Percentiles rank a stretch among this genome's conserved stretches.
Conservation (phyloP, 2,888 invertebrate genomes). For the Geophilus truncorum region DNA sequence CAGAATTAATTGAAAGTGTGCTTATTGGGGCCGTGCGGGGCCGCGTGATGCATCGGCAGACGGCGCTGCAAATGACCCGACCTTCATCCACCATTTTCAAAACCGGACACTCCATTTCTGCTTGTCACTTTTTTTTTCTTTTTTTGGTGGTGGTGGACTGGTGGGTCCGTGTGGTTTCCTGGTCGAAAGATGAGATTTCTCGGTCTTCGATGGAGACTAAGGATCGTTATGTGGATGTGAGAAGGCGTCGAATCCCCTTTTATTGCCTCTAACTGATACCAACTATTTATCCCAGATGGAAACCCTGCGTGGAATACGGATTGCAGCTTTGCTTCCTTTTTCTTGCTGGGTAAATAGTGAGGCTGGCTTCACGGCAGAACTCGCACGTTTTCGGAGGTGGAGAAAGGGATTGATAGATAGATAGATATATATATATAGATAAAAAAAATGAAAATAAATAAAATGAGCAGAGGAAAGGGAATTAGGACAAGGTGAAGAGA, state of each 20-base stretch:
- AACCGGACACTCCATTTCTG: not conserved
- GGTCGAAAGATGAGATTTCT: constrained; percentile 1
- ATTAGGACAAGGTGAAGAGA: not conserved
- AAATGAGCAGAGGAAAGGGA: not conserved
- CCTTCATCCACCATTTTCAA: not conserved
- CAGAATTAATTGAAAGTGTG: constrained; percentile 30
- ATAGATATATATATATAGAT: too few relatives aligned
- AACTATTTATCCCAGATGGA: constrained; percentile 32
- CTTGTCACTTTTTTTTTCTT: not conserved
- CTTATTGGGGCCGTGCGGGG: constrained; percentile 23
- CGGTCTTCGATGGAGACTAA: not conserved
- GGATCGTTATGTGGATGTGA: constrained; percentile 30
- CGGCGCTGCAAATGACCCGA: not conserved
- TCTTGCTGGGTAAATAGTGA: constrained; percentile 25
- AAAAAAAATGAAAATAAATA: not conserved
- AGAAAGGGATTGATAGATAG: constrained; percentile 4
- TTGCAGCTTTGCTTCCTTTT: constrained; percentile 14
- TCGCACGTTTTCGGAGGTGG: constrained; percentile 13
- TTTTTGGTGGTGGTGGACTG: not conserved
- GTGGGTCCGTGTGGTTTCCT: not conserved
- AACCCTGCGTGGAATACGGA: constrained; percentile 31
- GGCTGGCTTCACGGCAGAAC: not conserved
- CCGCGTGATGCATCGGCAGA: constrained; percentile 7
- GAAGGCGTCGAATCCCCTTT: constrained; percentile 29
- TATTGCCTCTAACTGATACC: constrained; percentile 33